These are phyloP conservation scores for Torymus auratus DNA, from an alignment of 2,888 invertebrate genomes.

Conservation along the genomic window DNA sequence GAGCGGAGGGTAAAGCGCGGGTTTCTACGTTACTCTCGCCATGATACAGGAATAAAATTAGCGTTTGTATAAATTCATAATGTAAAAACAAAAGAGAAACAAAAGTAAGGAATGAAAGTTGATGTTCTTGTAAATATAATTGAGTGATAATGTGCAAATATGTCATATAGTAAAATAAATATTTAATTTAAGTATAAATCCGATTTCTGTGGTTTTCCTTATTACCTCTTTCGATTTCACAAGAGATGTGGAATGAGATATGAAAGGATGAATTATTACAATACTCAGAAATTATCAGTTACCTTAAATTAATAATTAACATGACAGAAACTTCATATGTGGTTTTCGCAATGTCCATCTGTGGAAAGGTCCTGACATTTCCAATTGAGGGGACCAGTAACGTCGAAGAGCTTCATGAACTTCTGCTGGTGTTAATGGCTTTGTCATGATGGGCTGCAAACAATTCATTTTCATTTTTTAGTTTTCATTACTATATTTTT, in stretches of 20 bases:
- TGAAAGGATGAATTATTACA: background rate
- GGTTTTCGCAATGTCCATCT: conserved; percentile 70
- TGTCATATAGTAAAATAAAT: conserved; percentile 54
- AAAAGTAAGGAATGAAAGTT: background rate
- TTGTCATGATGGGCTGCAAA: conserved; percentile 78
- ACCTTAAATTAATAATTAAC: conserved; percentile 62
- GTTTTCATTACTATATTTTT: too few relatives aligned
- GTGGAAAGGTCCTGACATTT: conserved; percentile 73
- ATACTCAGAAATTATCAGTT: conserved; percentile 20
- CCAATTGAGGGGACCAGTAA: conserved; percentile 81
- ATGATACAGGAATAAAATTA: conserved; percentile 74
- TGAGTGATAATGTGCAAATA: conserved; percentile 49
- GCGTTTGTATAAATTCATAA: conserved; percentile 74
- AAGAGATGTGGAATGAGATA: background rate
- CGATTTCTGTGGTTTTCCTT: conserved; percentile 38
- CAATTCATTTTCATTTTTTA: background rate
- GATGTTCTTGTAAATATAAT: conserved; percentile 52
- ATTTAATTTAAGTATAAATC: conserved; percentile 56
- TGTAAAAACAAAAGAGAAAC: conserved; percentile 44
- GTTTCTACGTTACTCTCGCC: conserved; percentile 79
- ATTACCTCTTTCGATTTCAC: conserved; percentile 6
- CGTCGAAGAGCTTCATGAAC: conserved; percentile 90
- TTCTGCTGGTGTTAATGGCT: conserved; percentile 87
- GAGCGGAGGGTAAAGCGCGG: conserved; percentile 80
- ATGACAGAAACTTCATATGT: conserved; percentile 71